These are phyloP conservation scores for Drosophila mulleri DNA, from an alignment of 2,888 invertebrate genomes.

Conservation along the genomic window DNA sequence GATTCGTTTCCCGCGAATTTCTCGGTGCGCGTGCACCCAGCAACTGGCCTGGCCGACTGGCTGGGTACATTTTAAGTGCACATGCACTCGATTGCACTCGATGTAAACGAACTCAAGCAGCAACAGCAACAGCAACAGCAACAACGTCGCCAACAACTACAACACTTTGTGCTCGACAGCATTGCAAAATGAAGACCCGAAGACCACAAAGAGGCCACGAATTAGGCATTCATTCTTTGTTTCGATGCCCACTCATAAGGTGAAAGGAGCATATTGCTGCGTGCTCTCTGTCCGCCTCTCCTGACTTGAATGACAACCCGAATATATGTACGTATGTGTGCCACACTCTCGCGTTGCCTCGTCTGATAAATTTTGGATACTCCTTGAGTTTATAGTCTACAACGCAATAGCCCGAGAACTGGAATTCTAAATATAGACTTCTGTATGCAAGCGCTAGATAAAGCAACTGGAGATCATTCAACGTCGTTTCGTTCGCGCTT, in stretches of 20 bases:
- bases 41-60: conserved; percentile 15
- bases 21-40: conserved; percentile 76
- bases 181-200: conserved; percentile 42
- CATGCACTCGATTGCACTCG: conserved; percentile 66
- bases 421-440: neutral
- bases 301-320: too few species aligned
- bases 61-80: conserved; percentile 72
- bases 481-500: neutral
- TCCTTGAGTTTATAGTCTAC: neutral
- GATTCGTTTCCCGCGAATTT: conserved; percentile 66
- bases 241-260: neutral
- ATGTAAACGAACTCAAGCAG: conserved; percentile 76
- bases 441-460: neutral
- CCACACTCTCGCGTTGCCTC: neutral
- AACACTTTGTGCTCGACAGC: conserved; percentile 18
- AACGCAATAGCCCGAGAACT: neutral
- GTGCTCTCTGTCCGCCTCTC: neutral
- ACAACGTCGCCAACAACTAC: conserved; percentile 19
- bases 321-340: too few species aligned
- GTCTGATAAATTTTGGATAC: neutral
- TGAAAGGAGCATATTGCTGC: conserved; percentile 1
- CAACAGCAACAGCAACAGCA: conserved; percentile 13
- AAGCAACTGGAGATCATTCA: neutral
- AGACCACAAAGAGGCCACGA: conserved; percentile 5
- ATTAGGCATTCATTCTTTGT: conserved; percentile 14